Conservation (phyloP, 2,113 vertebrate genomes). For the Mormoops blainvillei region DNA sequence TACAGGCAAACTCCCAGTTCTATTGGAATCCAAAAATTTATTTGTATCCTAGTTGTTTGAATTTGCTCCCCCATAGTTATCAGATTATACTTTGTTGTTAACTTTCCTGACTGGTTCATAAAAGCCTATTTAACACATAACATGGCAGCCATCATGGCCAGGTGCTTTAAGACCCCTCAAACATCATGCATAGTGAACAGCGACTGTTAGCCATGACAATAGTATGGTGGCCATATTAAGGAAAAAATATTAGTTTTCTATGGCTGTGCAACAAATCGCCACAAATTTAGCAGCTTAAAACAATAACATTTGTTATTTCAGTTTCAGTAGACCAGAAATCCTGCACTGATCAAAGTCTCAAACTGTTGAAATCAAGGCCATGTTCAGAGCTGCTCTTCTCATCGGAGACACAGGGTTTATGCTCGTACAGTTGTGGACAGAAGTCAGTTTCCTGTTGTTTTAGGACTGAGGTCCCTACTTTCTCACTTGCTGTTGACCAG, state of each 20-base stretch:
- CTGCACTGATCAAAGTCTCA: not conserved
- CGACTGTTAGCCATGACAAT: not conserved
- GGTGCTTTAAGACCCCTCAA: not conserved
- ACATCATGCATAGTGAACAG: not conserved
- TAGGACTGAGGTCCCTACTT: not conserved
- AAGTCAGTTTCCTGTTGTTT: not conserved
- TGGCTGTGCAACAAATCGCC: not conserved
- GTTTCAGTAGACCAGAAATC: not conserved
- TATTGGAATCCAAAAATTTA: constrained; percentile 21
- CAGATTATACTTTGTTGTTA: not conserved
- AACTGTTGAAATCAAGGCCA: not conserved
- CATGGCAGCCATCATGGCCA: not conserved
- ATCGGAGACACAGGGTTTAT: not conserved
- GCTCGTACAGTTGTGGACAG: not conserved
- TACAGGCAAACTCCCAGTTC: not conserved
- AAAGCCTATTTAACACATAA: not conserved
- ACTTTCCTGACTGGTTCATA: not conserved
- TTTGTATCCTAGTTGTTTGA: not conserved
- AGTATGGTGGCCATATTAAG: not conserved
- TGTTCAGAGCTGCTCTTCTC: not conserved
- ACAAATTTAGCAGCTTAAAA: not conserved
- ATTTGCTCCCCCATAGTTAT: not conserved
- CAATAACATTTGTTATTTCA: not conserved
- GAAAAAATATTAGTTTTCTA: not conserved
- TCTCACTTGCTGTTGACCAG: not conserved